These are phyloP conservation scores for Leontopithecus rosalia DNA, from an alignment of 2,797 vertebrate genomes.

Conservation along the genomic window DNA sequence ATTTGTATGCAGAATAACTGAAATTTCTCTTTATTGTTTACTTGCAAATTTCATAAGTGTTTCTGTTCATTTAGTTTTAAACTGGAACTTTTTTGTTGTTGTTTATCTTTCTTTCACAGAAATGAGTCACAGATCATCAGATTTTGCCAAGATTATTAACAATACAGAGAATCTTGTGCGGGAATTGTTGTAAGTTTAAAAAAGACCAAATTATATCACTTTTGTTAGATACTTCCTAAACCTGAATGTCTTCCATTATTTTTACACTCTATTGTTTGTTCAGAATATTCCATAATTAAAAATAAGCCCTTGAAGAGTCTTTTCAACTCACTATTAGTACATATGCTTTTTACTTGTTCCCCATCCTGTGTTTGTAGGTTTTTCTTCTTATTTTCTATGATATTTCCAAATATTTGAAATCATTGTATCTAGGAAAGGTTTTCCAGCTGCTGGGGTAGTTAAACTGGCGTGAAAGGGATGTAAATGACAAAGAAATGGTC, in stretches of 20 bases:
- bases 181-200: conserved; percentile 93
- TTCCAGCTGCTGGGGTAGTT: neutral
- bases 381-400: conserved; percentile 1
- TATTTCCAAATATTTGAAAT: conserved; percentile 37
- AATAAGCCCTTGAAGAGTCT: neutral
- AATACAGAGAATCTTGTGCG: conserved; percentile 90
- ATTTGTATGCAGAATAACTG: neutral
- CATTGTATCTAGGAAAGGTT: neutral
- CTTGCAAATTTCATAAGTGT: neutral
- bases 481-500: neutral
- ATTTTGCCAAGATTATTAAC: conserved; percentile 93
- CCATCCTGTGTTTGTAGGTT: neutral
- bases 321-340: neutral
- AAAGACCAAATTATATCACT: neutral
- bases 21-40: neutral
- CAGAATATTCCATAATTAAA: neutral
- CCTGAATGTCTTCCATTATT: neutral
- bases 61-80: neutral
- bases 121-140: conserved; percentile 96
- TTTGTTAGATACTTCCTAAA: neutral
- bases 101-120: conserved; percentile 85
- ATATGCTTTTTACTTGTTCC: neutral
- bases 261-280: neutral
- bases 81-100: conserved; percentile 30
- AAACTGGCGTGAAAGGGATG: neutral